Conservation (phyloP, 2,888 invertebrate genomes). For the Sympetrum striolatum region DNA sequence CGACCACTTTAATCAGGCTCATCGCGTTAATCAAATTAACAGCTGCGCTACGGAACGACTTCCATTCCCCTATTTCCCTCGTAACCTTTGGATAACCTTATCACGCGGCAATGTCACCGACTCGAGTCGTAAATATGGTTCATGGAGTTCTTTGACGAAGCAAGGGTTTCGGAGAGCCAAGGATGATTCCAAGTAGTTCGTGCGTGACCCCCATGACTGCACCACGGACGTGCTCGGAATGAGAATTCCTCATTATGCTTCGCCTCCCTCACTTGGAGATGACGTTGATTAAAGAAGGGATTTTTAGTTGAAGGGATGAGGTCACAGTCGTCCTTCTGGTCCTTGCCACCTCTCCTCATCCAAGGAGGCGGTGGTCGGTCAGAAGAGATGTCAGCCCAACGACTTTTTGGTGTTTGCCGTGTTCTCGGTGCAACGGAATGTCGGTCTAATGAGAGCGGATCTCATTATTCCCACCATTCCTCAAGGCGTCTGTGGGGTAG, state of each 20-base stretch:
- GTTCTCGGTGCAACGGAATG: too few relatives aligned
- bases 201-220: not conserved
- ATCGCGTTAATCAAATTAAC: not conserved
- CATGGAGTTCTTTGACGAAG: not conserved
- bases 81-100: not conserved
- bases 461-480: not conserved
- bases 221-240: slow-evolving; percentile 7
- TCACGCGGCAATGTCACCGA: not conserved
- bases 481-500: not conserved
- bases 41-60: not conserved
- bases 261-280: not conserved
- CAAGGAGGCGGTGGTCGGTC: too few relatives aligned
- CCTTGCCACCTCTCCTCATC: too few relatives aligned
- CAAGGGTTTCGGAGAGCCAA: not conserved
- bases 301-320: not conserved
- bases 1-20: not conserved
- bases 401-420: too few relatives aligned
- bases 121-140: not conserved
- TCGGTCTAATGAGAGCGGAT: not conserved
- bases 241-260: not conserved
- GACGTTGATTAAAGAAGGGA: not conserved
- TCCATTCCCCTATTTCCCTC: not conserved
- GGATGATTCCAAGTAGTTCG: not conserved
- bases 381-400: too few relatives aligned
- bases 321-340: too few relatives aligned